A percentile compares a stretch with the other conserved stretches of the same genome.
Evolutionary conservation across 2,113 vertebrate species (phyloP).

Genomic region (Equus quagga): DNA sequence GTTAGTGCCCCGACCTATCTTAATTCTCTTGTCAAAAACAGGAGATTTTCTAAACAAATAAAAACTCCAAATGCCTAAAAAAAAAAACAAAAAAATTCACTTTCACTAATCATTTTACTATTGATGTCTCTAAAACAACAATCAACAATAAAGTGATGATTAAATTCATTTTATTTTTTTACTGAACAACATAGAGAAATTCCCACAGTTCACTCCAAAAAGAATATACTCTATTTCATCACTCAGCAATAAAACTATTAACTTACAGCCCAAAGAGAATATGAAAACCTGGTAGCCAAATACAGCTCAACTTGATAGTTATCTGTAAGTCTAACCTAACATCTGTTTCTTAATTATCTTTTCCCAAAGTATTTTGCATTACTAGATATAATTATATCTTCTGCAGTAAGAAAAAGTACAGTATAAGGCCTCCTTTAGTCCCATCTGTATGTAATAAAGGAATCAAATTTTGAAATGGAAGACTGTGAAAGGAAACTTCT

Average conservation of each 20-base stretch:
- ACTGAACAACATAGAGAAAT: slow-evolving; percentile 47
- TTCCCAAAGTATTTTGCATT: slow-evolving; percentile 72
- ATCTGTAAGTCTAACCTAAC: slow-evolving; percentile 58
- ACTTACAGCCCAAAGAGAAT: slow-evolving; percentile 49
- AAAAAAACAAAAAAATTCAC: background rate
- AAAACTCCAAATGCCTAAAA: background rate
- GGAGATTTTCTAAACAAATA: background rate
- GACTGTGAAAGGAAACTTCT: slow-evolving; percentile 73
- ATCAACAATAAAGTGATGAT: slow-evolving; percentile 47
- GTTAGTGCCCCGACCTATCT: background rate
- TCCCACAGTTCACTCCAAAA: slow-evolving; percentile 24
- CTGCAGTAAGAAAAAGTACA: slow-evolving; percentile 70
- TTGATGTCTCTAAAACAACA: slow-evolving; percentile 5
- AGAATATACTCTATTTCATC: slow-evolving; percentile 67
- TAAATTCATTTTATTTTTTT: slow-evolving; percentile 49
- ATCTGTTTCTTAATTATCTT: slow-evolving; percentile 77
- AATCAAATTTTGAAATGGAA: slow-evolving; percentile 63
- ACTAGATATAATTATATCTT: slow-evolving; percentile 71
- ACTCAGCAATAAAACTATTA: slow-evolving; percentile 77
- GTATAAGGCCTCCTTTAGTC: slow-evolving; percentile 60
- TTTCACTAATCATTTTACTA: slow-evolving; percentile 45
- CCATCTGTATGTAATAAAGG: slow-evolving; percentile 81
- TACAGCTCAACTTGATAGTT: slow-evolving; percentile 54
- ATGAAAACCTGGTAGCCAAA: slow-evolving; percentile 36
- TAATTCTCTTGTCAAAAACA: background rate